Percentiles rank a stretch among this genome's conserved stretches.
Conservation (phyloP, 2,797 vertebrate genomes). For the Choloepus didactylus region DNA sequence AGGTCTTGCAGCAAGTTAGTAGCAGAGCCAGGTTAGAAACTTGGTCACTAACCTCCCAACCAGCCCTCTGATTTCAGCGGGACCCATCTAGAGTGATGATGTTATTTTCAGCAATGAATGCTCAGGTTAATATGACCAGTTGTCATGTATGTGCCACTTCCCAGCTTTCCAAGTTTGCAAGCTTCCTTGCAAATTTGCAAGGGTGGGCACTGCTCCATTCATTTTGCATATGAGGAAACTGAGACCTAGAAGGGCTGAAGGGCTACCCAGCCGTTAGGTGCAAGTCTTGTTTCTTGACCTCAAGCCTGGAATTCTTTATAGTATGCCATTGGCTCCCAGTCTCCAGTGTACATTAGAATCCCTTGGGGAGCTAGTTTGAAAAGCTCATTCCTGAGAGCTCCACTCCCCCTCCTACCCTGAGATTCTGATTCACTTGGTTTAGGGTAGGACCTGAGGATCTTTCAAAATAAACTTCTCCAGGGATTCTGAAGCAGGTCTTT, state of each 20-base stretch:
- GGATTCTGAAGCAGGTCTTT: background rate
- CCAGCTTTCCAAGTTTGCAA: background rate
- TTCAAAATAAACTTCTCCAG: background rate
- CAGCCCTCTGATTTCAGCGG: background rate
- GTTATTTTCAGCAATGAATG: background rate
- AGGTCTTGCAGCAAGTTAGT: background rate
- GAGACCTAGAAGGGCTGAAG: background rate
- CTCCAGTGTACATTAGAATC: rapidly evolving
- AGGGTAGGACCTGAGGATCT: background rate
- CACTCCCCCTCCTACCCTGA: background rate
- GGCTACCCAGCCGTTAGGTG: background rate
- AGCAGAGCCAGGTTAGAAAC: background rate
- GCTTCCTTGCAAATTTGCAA: background rate
- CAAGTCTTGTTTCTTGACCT: background rate
- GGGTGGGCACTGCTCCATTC: background rate
- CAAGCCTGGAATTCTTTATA: background rate
- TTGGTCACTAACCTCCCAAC: rapidly evolving
- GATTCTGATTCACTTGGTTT: background rate
- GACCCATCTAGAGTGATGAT: background rate
- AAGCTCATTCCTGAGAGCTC: background rate
- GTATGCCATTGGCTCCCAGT: rapidly evolving
- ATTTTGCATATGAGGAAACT: background rate
- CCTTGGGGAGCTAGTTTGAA: background rate
- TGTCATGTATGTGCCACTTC: background rate
- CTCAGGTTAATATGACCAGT: rapidly evolving